Evolutionary conservation across 1,140 invertebrate genomes (phyloP), one percentile per base, ranked within the genome.

Genomic region (Danaus melanippus): DNA sequence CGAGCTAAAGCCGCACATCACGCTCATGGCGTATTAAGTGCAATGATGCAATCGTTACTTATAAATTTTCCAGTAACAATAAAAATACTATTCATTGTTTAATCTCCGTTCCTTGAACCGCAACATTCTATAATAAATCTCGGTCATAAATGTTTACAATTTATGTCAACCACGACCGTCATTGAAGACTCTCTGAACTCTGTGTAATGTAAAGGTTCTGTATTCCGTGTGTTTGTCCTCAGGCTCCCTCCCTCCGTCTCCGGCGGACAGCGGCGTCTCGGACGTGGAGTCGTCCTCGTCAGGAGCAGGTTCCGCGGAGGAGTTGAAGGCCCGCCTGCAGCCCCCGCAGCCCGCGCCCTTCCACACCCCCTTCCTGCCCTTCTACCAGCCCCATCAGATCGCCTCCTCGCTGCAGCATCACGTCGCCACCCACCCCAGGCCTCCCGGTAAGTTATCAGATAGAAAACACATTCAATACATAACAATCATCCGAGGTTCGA

Each of bases 271-370:
- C 72, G 97, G 97, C 56, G 97, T 98, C 10, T 97, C 96, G 44
- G 97, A 98, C 87, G 96, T 98, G 62, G 96, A 98, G 87, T 96
- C 94, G 69, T 97, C 95, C 63, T 96, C 95, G 69, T 95, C 94
- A 57, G 97, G 97, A 74, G 92, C 95, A 54, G 95, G 93, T 63
- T 95, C 94, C 76, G 95, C 96, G 76, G 94, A 97, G 84, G 89
- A 95, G 75, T 93, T 95, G 88, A 93, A 94, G 64, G 93, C 79
- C 52, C 94, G 95, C 84, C 92, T 94, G 57, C 91, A 94, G 76
- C 79, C 79, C 2, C 80, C 79, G 8, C 77, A 79, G 6, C 79
- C 83, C 10, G 72, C 84, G 50, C 83, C 84, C 62, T 87, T 86
- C 77, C 82, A 84, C 74, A 69, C 83, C 42, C 82, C 84, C 56